phyloP scores from a whole-genome alignment of 2,113 vertebrate genomes.

The Bos indicus region DNA sequence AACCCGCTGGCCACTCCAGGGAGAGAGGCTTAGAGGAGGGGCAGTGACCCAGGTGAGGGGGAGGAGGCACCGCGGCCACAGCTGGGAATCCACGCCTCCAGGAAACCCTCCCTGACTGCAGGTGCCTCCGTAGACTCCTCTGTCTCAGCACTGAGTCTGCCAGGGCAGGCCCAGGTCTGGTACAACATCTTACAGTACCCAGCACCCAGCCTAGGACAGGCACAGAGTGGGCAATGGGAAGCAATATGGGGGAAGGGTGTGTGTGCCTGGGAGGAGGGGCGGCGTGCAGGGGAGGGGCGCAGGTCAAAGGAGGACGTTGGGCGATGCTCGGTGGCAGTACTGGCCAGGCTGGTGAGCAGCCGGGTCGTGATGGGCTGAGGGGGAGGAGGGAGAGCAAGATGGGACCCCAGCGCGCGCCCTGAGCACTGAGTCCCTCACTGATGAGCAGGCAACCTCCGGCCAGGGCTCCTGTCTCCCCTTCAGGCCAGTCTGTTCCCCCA shows the following conservation, averaged over 20 bases:
- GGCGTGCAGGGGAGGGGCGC: not conserved
- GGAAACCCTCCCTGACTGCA: constrained; percentile 34
- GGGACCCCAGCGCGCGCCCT: not conserved
- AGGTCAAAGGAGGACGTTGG: not conserved
- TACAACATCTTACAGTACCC: not conserved
- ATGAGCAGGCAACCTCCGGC: not conserved
- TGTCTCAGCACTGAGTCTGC: not conserved
- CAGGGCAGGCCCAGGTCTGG: not conserved
- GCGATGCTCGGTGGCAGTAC: not conserved
- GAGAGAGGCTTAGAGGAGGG: constrained; percentile 17
- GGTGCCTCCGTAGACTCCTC: not conserved
- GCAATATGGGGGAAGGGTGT: fast-evolving
- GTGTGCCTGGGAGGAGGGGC: not conserved
- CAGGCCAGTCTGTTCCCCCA: not conserved
- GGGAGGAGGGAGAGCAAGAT: no score
- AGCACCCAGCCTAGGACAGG: not conserved
- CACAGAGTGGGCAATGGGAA: not conserved
- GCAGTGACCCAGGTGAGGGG: not conserved
- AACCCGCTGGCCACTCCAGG: constrained; percentile 17
- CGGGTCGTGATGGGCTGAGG: not conserved
- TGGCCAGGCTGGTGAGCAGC: not conserved
- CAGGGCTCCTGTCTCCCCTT: not conserved
- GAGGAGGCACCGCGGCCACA: not conserved
- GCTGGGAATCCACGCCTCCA: not conserved
- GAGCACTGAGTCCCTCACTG: not conserved